Evolutionary conservation across 2,888 invertebrate genomes (phyloP).

Genomic region (Troides aeacus): DNA sequence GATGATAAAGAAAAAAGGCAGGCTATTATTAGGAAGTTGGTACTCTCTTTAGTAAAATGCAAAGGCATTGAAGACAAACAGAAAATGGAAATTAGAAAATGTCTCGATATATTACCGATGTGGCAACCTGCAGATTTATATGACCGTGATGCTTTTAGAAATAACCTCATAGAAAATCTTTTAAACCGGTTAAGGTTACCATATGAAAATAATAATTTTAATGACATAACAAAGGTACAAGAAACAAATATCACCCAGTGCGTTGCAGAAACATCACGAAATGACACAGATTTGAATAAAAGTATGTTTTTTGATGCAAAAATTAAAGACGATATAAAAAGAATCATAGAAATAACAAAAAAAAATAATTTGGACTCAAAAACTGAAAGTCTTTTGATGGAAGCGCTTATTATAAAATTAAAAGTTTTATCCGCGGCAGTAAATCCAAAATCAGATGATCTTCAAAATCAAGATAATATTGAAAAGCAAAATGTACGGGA

Average conservation of each 20-base stretch:
- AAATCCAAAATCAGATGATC: background rate
- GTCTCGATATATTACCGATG: slow-evolving; percentile 29
- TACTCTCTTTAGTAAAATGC: slow-evolving; percentile 13
- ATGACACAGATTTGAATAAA: slow-evolving; percentile 31
- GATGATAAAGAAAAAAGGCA: slow-evolving; percentile 20
- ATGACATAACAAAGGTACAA: slow-evolving; percentile 6
- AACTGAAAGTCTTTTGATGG: slow-evolving; percentile 17
- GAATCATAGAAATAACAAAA: slow-evolving; percentile 18
- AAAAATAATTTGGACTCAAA: slow-evolving; percentile 12
- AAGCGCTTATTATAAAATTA: slow-evolving; percentile 18
- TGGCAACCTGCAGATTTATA: slow-evolving; percentile 20
- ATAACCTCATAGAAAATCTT: slow-evolving; percentile 22
- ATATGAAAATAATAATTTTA: slow-evolving; percentile 7
- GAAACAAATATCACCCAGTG: background rate
- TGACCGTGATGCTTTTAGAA: slow-evolving; percentile 15
- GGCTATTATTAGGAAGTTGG: slow-evolving; percentile 7
- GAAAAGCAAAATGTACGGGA: slow-evolving; percentile 4
- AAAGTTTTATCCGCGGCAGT: slow-evolving; percentile 12
- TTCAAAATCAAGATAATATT: background rate
- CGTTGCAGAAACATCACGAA: slow-evolving; percentile 5
- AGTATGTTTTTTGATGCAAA: slow-evolving; percentile 32
- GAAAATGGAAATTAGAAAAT: slow-evolving; percentile 35
- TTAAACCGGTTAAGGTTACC: slow-evolving; percentile 10
- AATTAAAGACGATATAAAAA: slow-evolving; percentile 20
- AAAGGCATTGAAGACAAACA: slow-evolving; percentile 33